phyloP scores from a whole-genome alignment of 2,888 invertebrate genomes.

The Sarcophaga rosellei region DNA sequence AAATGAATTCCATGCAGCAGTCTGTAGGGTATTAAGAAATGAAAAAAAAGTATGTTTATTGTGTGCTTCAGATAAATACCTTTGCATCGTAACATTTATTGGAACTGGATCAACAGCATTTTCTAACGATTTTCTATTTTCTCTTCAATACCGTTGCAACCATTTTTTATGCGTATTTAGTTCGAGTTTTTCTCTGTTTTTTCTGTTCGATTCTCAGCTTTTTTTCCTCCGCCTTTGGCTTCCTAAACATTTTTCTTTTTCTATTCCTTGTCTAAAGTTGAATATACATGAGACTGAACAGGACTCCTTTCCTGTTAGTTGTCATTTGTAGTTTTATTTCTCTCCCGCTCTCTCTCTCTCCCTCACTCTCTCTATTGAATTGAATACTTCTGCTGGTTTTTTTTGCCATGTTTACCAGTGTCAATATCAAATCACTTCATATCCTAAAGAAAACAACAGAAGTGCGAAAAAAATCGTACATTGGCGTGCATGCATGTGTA shows the following conservation, averaged over 20 bases:
- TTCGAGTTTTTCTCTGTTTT: slow-evolving; percentile 14
- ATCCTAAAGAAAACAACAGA: slow-evolving; percentile 61
- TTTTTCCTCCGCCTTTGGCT: slow-evolving; percentile 31
- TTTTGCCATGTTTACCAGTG: slow-evolving; percentile 58
- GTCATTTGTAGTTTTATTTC: not conserved
- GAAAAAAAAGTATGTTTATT: not conserved
- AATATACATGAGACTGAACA: not conserved
- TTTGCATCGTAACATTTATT: slow-evolving; percentile 52
- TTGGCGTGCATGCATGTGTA: not conserved
- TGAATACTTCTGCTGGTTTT: no score
- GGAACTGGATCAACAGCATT: slow-evolving; percentile 58
- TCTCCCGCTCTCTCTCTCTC: not conserved
- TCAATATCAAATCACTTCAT: slow-evolving; percentile 68
- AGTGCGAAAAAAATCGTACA: slow-evolving; percentile 25
- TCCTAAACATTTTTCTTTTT: not conserved
- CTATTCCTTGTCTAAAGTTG: not conserved
- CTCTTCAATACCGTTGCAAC: not conserved
- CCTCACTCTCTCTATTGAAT: slow-evolving; percentile 1
- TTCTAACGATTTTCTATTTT: not conserved
- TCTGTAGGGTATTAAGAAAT: not conserved
- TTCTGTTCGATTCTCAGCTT: slow-evolving; percentile 28
- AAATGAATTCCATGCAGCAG: no score
- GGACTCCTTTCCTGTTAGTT: slow-evolving; percentile 5
- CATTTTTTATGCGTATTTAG: not conserved
- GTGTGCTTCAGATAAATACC: slow-evolving; percentile 51